Evolutionary conservation across 2,113 vertebrate genomes (phyloP), one percentile per base, ranked within the genome.

Genomic region (Polypterus senegalus): DNA sequence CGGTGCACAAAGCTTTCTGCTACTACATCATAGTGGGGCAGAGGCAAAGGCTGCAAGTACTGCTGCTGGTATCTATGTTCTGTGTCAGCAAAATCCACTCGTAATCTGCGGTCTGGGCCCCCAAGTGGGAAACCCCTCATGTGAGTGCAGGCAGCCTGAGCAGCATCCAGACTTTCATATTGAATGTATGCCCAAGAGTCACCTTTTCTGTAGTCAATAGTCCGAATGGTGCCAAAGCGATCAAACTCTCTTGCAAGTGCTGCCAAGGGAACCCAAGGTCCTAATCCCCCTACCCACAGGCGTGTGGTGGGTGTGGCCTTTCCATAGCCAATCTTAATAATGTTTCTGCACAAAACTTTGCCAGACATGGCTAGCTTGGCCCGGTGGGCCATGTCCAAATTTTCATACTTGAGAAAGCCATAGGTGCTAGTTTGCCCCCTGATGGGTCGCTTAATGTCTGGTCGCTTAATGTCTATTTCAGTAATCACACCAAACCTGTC

Each of bases 111-210:
- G 57, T 97, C 94, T 0, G 91, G 91, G 3, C 95, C 95, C 2
- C 94, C 93, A 58, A 98, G 78, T 0, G 93, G 92, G 72, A 98
- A 97, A 1, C 95, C 95, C 54, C 95, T 86, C 95, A 98, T 98
- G 62, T 98, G 91, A 48, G 91, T 91, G 76, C 94, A 97, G 1
- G 94, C 94, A 0, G 95, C 95, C 74, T 97, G 93, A 1, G 95
- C 93, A 3, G 95, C 95, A 1, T 98, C 95, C 79, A 98, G 70
- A 72, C 95, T 98, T 73, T 98, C 95, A 11, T 98, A 98, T 74
- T 98, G 95, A 75, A 98, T 98, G 45, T 98, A 98, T 1, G 95
- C 95, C 93, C 93, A 98, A 0, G 89, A 93, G 74, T 98, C 94
- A 9, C 95, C 95, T 70, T 98, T 98, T 63, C 93, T 88, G 73